Base-by-base conservation (phyloP, 2,888 invertebrate species). In the Carpatolechia fugitivella region DNA sequence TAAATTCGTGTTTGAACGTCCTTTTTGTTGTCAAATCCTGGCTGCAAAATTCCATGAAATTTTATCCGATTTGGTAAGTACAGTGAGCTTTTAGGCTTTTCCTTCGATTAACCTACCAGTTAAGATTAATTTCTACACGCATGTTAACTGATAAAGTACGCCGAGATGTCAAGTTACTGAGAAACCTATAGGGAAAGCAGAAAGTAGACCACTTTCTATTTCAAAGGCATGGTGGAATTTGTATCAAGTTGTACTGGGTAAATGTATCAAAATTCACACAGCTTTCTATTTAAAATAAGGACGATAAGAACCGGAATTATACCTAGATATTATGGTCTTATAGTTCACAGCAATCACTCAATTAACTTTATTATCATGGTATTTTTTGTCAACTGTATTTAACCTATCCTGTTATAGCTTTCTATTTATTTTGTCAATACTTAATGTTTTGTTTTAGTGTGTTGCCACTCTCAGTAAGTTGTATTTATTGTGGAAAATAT, bases 1-100 rank as follows among this genome's bases (percentile, higher is more conserved):
- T 67, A 66, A 14, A 69, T 62, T 63, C 56, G 54, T 62, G 31
- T 58, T 60, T 63, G 55, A 55, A 62, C 62, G 70, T 69, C 72
- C 72, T 69, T 70, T 63, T 66, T 63, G 60, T 54, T 66, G 58
- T 35, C 41, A 47, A 47, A 49, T 57, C 56, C 54, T 60, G 54
- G 59, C 57, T 58, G 35, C 44, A 67, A 71, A 72, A 66, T 64
- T 64, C 60, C 63, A 61, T 64, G 64, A 72, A 73, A 73, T 71
- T 69, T 63, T 64, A 66, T 61, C 63, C 65, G 55, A 55, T 62
- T 61, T 64, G 76, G 78, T 78, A 69, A 72, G 78, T 74, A 52
- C 51, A 56, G 5, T 49, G 38, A 30, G 24, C 44, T 30, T 48
- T 44, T 29, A 7, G 7, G 29, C 29, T 29, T 29, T 44, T 13